Evolutionary conservation across 2,888 invertebrate species (phyloP).

Genomic region (Cheilosia scutellata): DNA sequence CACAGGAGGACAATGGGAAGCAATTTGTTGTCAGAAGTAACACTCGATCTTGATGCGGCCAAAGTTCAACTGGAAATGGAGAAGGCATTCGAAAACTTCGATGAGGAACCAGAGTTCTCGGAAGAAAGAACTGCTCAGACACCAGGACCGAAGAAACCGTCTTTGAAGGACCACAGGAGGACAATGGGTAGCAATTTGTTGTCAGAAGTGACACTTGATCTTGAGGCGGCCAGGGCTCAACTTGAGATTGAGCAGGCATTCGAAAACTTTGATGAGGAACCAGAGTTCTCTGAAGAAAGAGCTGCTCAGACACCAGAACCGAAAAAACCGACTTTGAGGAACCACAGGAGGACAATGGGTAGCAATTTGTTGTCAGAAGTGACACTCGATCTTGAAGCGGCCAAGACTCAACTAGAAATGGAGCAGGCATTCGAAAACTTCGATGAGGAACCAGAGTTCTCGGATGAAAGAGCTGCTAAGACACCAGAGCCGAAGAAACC

Average conservation of each 20-base stretch:
- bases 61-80: too few relatives aligned
- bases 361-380: not conserved
- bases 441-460: conserved; percentile 33
- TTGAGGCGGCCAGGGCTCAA: conserved; percentile 40
- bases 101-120: conserved; percentile 18
- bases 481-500: conserved; percentile 38
- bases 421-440: conserved; percentile 52
- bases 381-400: conserved; percentile 25
- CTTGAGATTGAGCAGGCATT: conserved; percentile 46
- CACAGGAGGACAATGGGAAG: conserved; percentile 44
- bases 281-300: not conserved
- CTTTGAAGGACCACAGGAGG: conserved; percentile 4
- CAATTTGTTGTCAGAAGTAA: not conserved
- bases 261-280: conserved; percentile 58
- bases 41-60: conserved; percentile 32
- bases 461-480: not conserved
- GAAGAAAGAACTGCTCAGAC: conserved; percentile 9
- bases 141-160: conserved; percentile 17
- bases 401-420: conserved; percentile 14
- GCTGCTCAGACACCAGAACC: conserved; percentile 40
- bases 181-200: not conserved
- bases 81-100: conserved; percentile 56
- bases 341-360: conserved; percentile 36
- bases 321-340: not conserved
- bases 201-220: conserved; percentile 3